Percentiles rank a stretch among this genome's conserved stretches.
phyloP scores from a whole-genome alignment of 2,797 vertebrate genomes.

The Acanthornis magna region DNA sequence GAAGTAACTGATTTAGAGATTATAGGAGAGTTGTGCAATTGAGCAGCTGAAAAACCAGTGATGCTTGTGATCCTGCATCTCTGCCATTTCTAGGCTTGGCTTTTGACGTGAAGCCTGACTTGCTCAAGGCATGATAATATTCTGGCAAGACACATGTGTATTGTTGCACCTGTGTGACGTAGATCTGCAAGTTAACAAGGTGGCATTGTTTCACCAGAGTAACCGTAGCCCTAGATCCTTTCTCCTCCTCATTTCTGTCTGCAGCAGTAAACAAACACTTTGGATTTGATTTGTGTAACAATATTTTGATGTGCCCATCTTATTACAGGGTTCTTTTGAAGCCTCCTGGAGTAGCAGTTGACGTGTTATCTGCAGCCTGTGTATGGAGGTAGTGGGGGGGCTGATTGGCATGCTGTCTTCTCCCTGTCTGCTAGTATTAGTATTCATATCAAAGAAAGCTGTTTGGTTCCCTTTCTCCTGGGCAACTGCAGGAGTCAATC shows the following conservation, averaged over 20 bases:
- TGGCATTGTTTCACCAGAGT: neutral
- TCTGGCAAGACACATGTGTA: rapidly evolving
- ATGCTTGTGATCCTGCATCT: neutral
- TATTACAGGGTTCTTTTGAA: neutral
- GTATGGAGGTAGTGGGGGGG: neutral
- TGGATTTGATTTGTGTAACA: neutral
- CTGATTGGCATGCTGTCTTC: neutral
- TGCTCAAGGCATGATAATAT: neutral
- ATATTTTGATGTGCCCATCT: neutral
- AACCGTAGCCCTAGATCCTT: neutral
- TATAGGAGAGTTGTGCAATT: neutral
- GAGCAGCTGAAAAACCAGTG: neutral
- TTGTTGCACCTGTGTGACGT: rapidly evolving
- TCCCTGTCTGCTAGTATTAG: neutral
- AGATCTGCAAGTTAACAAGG: neutral
- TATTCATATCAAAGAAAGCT: constrained; percentile 18
- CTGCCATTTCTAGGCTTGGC: neutral
- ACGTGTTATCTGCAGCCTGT: neutral
- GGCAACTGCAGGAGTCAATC: constrained; percentile 43
- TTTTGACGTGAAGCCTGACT: neutral
- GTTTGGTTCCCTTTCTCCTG: constrained; percentile 18
- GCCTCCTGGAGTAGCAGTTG: neutral
- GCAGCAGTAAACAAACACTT: neutral
- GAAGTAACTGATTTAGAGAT: neutral
- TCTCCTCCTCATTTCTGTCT: neutral